phyloP scores from a whole-genome alignment of 53 echinoderm and acorn worm genomes.

The Mesocentrotus franciscanus region DNA sequence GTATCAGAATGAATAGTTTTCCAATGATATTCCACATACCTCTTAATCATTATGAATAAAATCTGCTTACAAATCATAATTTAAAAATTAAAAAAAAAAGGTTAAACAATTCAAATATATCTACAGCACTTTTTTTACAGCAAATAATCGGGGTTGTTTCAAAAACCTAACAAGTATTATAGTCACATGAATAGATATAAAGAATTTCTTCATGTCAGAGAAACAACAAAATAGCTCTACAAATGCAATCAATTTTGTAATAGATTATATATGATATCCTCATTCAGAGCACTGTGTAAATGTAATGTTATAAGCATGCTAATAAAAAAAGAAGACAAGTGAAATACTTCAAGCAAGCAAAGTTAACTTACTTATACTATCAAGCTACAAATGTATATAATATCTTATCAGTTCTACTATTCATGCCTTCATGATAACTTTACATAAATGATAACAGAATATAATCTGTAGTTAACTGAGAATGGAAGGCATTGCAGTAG shows the following conservation, averaged over 20 bases:
- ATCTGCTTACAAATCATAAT: background rate
- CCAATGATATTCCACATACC: background rate
- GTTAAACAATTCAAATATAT: background rate
- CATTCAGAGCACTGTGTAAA: background rate
- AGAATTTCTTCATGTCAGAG: too few relatives aligned
- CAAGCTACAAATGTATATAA: background rate
- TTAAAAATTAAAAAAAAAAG: background rate
- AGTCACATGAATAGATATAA: background rate
- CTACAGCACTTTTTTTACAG: background rate
- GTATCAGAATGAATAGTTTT: background rate
- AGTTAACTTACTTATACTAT: background rate
- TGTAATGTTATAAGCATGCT: background rate
- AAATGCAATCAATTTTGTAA: too few relatives aligned
- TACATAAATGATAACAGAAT: too few relatives aligned
- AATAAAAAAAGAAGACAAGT: background rate
- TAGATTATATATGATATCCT: too few relatives aligned
- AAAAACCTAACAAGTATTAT: background rate
- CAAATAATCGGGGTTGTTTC: background rate
- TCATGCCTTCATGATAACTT: background rate
- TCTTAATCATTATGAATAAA: too few relatives aligned
- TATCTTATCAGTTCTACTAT: background rate
- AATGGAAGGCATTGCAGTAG: too few relatives aligned
- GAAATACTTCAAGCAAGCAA: background rate
- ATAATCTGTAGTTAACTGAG: too few relatives aligned
- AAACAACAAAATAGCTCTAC: too few relatives aligned